Conservation (phyloP, 2,888 invertebrate genomes). For the Leistus spinibarbis region DNA sequence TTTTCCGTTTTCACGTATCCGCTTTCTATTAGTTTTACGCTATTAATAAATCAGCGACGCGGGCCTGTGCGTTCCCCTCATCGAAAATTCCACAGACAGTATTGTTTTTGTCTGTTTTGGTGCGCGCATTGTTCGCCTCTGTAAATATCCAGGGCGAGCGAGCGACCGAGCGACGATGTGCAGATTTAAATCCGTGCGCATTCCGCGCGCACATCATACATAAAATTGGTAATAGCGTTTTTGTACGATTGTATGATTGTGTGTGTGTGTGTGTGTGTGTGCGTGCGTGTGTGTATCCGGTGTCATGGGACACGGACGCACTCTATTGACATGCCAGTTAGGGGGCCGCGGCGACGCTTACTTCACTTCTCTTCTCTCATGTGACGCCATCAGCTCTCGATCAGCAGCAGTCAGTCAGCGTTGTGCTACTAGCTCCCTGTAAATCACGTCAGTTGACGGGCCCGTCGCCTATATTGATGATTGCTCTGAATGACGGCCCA, state of each 20-base stretch:
- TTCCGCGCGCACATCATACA: constrained; percentile 4
- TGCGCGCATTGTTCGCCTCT: not conserved
- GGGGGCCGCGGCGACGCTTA: constrained; percentile 21
- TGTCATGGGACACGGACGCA: constrained; percentile 8
- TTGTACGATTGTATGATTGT: too few relatives aligned
- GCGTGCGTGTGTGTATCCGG: not conserved
- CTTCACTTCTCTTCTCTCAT: not conserved
- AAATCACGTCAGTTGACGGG: not conserved
- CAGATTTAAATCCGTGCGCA: constrained; percentile 8
- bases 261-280: not conserved
- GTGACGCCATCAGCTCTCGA: not conserved
- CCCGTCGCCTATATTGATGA: constrained; percentile 31
- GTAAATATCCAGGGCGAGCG: not conserved
- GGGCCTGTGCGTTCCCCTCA: constrained; percentile 6
- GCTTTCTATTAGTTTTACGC: constrained; percentile 11
- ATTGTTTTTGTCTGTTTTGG: constrained; percentile 9
- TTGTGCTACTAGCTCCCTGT: not conserved
- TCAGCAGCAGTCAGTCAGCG: not conserved
- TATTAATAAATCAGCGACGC: constrained; percentile 7
- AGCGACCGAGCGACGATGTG: too few relatives aligned
- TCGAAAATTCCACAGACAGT: constrained; percentile 15
- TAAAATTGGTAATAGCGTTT: constrained; percentile 12
- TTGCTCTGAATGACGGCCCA: constrained; percentile 26
- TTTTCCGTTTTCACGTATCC: not conserved
- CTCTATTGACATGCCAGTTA: constrained; percentile 30